These are phyloP conservation scores for rabbit (Oryctolagus cuniculus) DNA, from an alignment of 2,113 vertebrate species.

Conservation along the genomic window mOryCun1.1 NC_091434.1:53948001-53948500, in stretches of 20 bases:
- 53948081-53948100: slow-evolving; percentile 56
- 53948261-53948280: not conserved
- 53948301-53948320: not conserved
- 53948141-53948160: slow-evolving; percentile 14
- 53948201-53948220: not conserved
- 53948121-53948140: slow-evolving; percentile 61
- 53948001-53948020: not conserved
- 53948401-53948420: not conserved
- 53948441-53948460: not conserved
- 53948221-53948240: not conserved
- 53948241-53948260: not conserved
- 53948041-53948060: slow-evolving; percentile 37
- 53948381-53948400: not conserved
- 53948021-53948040: not conserved
- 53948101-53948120: slow-evolving; percentile 58
- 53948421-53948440: not conserved
- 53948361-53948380: not conserved
- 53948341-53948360: not conserved
- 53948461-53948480: not conserved
- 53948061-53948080: slow-evolving; percentile 45
- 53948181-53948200: not conserved
- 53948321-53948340: not conserved
- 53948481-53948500: slow-evolving; percentile 30
- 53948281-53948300: not conserved
- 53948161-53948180: not conserved